Evolutionary conservation across 2,113 vertebrate genomes (phyloP), one percentile per base, ranked within the genome.

Genomic region (Sterrhoptilus dennistouni): DNA sequence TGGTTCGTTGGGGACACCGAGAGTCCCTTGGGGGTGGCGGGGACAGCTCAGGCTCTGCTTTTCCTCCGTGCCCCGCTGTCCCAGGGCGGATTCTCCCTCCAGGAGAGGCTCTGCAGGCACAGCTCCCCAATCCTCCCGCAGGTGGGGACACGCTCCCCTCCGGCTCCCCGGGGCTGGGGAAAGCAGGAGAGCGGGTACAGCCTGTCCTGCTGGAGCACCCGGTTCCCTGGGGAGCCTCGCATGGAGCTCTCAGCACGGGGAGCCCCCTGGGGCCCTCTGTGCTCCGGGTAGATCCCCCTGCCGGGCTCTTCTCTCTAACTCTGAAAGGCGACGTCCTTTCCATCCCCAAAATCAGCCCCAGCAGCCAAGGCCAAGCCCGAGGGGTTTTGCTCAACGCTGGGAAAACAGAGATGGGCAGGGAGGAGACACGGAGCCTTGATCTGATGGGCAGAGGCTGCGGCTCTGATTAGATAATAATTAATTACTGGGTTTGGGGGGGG

Each of bases 141-240:
- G 92, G 77, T 74, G 94, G 70, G 85, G 64, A 85, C 78, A 63
- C 4, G 71, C 61, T 94, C 33, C 89, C 52, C 69, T 25, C 72
- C 45, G 61, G 42, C 91, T 91, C 6, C 47, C 64, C 0, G 14
- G 52, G 61, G 40, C 56, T 28, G 87, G 78, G 72, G 53, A 82
- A 95, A 96, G 95, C 38, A 1, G 96, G 69, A 3, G 40, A 96
- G 96, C 93, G 69, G 93, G 96, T 90, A 23, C 83, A 94, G 93
- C 94, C 95, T 76, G 95, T 95, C 91, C 5, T 28, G 8, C 95
- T 25, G 78, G 85, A 89, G 95, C 65, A 8, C 63, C 72, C 8
- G 3, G 85, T 76, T 95, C 78, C 86, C 89, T 23, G 42, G 47
- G 57, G 60, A 75, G 65, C 72, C 52, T 74, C 5, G 1, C 2